phyloP scores from a whole-genome alignment of 2,888 invertebrate species.

The Psococerastis gibbosa region DNA sequence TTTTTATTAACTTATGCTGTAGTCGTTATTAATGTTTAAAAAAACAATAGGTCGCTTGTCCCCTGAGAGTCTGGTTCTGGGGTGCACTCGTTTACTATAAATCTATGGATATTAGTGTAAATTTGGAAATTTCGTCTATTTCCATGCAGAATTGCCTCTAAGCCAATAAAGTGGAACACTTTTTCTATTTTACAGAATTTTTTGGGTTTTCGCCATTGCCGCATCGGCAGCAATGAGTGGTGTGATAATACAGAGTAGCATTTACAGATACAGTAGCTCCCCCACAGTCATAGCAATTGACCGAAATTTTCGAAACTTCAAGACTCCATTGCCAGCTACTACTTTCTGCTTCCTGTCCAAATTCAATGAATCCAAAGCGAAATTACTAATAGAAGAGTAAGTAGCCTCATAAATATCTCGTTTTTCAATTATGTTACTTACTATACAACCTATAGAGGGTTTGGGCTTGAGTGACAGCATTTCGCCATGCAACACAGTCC shows the following conservation, averaged over 20 bases:
- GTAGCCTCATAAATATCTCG: conserved; percentile 8
- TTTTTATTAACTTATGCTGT: too few species aligned
- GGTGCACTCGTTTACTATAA: too few species aligned
- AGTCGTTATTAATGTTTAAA: too few species aligned
- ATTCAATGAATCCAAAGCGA: conserved; percentile 24
- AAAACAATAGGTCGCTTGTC: too few species aligned
- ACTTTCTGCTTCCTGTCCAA: conserved; percentile 32
- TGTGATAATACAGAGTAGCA: too few species aligned
- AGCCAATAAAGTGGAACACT: conserved; percentile 4
- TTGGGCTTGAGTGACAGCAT: too few species aligned
- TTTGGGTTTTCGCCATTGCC: conserved; percentile 27
- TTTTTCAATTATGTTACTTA: too few species aligned
- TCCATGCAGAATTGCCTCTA: background rate
- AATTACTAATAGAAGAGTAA: conserved; percentile 24
- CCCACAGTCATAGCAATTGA: conserved; percentile 43
- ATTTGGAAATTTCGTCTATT: too few species aligned
- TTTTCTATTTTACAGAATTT: conserved; percentile 22
- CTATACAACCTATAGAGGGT: too few species aligned
- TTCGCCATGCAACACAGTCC: too few species aligned
- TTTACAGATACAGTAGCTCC: conserved; percentile 35
- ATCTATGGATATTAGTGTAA: too few species aligned
- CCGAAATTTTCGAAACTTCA: conserved; percentile 42
- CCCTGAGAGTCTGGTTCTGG: too few species aligned
- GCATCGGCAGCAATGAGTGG: conserved; percentile 25
- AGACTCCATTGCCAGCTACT: conserved; percentile 34